These are phyloP conservation scores for Rousettus madagascariensis DNA, from an alignment of 2,797 vertebrate genomes.

Conservation along the genomic window DNA sequence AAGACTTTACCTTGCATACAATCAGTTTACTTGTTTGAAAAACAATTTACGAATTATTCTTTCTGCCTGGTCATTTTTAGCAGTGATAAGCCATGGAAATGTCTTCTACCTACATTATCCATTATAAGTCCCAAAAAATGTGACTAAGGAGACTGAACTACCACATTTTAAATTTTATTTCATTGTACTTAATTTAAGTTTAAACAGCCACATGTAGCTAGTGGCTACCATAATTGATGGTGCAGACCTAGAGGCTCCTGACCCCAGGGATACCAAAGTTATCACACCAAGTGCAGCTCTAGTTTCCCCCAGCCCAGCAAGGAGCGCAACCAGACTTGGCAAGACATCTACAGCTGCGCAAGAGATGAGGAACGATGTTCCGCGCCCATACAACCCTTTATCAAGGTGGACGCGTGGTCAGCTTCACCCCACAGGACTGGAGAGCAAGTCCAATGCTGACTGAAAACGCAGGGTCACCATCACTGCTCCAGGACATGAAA, in stretches of 20 bases:
- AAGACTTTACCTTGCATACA: not conserved
- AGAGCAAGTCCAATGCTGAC: not conserved
- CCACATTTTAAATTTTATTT: not conserved
- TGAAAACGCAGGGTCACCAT: not conserved
- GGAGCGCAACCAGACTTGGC: not conserved
- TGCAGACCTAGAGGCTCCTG: not conserved
- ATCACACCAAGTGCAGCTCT: rapidly evolving
- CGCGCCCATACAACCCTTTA: not conserved
- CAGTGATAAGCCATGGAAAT: not conserved
- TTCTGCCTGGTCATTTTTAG: not conserved
- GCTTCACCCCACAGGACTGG: not conserved
- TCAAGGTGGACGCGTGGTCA: not conserved
- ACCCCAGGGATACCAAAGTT: not conserved
- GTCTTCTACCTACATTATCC: not conserved
- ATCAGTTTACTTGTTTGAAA: not conserved
- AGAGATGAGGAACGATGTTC: not conserved
- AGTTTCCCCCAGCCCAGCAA: not conserved
- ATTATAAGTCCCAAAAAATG: rapidly evolving
- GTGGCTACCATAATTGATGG: not conserved
- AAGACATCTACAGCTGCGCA: not conserved
- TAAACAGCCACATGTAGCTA: not conserved
- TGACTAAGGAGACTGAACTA: not conserved
- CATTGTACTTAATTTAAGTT: not conserved
- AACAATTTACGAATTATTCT: not conserved
- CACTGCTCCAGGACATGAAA: rapidly evolving